phyloP scores from a whole-genome alignment of 1,140 invertebrate species.

The Pseudomyrmex cubaensis region DNA sequence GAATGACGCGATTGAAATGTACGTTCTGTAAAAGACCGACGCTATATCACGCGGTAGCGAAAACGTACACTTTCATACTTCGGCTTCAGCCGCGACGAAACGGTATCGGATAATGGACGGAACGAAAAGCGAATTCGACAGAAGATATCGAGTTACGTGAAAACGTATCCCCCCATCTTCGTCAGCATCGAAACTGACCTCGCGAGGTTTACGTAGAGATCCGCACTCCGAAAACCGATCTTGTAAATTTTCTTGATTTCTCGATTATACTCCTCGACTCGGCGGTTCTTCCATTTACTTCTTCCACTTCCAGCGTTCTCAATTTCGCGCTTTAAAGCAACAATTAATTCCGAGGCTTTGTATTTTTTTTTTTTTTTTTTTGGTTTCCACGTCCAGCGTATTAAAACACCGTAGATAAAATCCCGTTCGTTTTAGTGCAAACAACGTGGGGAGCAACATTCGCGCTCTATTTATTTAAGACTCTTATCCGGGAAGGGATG shows the following conservation, averaged over 20 bases:
- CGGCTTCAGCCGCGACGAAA: conserved; percentile 59
- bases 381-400: conserved; percentile 13
- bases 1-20: conserved; percentile 11
- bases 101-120: conserved; percentile 71
- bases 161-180: conserved; percentile 66
- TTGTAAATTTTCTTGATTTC: conserved; percentile 46
- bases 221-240: background rate
- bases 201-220: conserved; percentile 54
- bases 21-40: conserved; percentile 19
- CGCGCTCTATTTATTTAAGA: conserved; percentile 78
- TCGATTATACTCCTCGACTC: background rate
- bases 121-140: conserved; percentile 69
- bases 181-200: conserved; percentile 70
- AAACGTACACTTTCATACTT: conserved; percentile 56
- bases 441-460: conserved; percentile 72
- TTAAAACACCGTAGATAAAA: conserved; percentile 53
- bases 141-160: conserved; percentile 66
- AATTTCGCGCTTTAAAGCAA: conserved; percentile 23
- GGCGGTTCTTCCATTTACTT: background rate
- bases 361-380: background rate
- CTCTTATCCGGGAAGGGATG: conserved; percentile 70
- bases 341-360: conserved; percentile 4
- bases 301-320: conserved; percentile 38
- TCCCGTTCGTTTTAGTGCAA: conserved; percentile 56
- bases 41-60: conserved; percentile 46